Evolutionary conservation across 2,797 vertebrate species (phyloP), one percentile per base, ranked within the genome.

Genomic region (Momotus momota): DNA sequence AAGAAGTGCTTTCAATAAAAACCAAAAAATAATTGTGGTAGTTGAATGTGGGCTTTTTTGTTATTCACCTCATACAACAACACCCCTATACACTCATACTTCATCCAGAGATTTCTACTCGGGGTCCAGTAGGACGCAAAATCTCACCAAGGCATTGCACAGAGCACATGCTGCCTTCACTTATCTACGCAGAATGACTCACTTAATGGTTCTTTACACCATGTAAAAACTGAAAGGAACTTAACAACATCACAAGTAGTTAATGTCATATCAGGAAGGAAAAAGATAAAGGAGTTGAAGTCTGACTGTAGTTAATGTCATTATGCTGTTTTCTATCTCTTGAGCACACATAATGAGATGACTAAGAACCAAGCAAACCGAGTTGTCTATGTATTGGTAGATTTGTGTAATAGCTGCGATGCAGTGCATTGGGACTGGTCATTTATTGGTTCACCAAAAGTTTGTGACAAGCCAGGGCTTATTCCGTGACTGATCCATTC

Each of bases 381-480:
- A 11, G 20, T 33, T 81, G 27, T 70, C 51, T 88, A 1, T 91
- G 81, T 94, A 65, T 45, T 88, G 60, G 22, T 38, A 72, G 60
- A 61, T 84, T 80, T 96, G 60, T 83, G 75, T 62, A 81, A 86
- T 7, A 78, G n/a, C 43, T 93, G 60, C 43, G 60, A 58, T 35
- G 62, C n/a, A 38, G 31, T 88, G 60, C 26, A 3, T 78, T 91
- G 40, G 86, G 78, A 81, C 35, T 35, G 67, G 80, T 38, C 58
- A 58, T 75, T 87, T 88, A 84, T 52, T 89, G 57, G 75, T 66
- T 92, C 72, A 90, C 38, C 33, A 74, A 26, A 91, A 90, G 77
- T 84, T 38, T 92, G 70, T 54, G 81, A 88, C 94, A 95, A 95
- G 94, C 54, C 52, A 55, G 67, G 40, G 27, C 81, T 93, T 80